Base-by-base conservation (phyloP, 2,888 invertebrate species). In the Lacanobia oleracea region DNA sequence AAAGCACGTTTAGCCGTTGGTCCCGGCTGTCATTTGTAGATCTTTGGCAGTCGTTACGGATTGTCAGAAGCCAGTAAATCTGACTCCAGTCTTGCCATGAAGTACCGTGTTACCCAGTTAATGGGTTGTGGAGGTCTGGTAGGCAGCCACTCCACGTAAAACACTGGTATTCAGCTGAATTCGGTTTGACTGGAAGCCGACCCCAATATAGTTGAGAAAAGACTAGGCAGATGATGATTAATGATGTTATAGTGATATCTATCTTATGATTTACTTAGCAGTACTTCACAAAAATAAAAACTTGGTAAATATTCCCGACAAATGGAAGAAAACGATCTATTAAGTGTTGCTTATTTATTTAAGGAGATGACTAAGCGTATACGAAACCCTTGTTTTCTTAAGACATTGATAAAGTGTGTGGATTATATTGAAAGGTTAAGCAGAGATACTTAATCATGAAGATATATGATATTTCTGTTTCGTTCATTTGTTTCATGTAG, bases 321-420 rank as follows among this genome's bases (percentile, higher is more conserved):
- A 76, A 72, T 57, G 53, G 48, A 78, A 72, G 27, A 66, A 33
- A 50, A 63, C 18, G 37, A 54, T 59, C 23, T 53, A 66, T 54
- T 78, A 33, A 50, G 48, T 60, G 59, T 33, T n/a, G 12, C 23
- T 72, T 59, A 73, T 40, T 61, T 74, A 18, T 79, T 65, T 53
- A 50, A 48, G n/a, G 18, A 54, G 27, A 66, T 80, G 80, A 64
- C 18, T 54, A 48, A 70, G 70, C 70, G 14, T 60, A 43, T 43
- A 74, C 66, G 33, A 18, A 63, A 14, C 23, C 51, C n/a, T 57
- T 78, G 57, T 62, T 72, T 75, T 51, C 12, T 56, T 33, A 64
- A 72, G 82, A 80, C 80, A 8, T 75, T 75, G 81, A 83, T 77
- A 51, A 77, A 82, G 65, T 77, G 72, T 66, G 53, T 45, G 54